Base-by-base conservation (phyloP, 2,888 invertebrate genomes). In the Brachypalpus laphriformis region DNA sequence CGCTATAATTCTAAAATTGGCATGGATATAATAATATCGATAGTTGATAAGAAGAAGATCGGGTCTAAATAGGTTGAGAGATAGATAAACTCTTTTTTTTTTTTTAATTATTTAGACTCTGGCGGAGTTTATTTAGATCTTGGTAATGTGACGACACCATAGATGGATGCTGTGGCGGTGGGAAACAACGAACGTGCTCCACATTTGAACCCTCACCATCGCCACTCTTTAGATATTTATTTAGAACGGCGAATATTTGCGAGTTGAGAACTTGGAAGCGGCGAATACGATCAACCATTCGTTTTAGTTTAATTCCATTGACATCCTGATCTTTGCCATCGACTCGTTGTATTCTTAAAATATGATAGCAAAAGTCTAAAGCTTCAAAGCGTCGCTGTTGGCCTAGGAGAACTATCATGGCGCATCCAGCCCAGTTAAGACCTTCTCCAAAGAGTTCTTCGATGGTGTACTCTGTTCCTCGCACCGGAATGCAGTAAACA, bases 381-480 rank as follows among this genome's bases (percentile, higher is more conserved):
- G 98, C 98, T 91, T 99, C 99, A 92, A 99, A 99, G 80, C 99
- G 93, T 54, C 98, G 93, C 93, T 99, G 98, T 90, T 99, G 99
- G 0, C 98, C 98, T 40, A 99, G 93, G 47, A 99, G 93, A 2
- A 98, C 96, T 86, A 99, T 97, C 94, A 99, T 97, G 9, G 98
- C 96, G 92, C 99, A 98, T 0, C 99, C 99, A 3, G 99, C 99
- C 99, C 99, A 99, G 92, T 99, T 98, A 0, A 99, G 93, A 0
- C 99, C 99, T 92, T 99, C 99, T 7, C 99, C 99, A 93, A 98
- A 99, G 87, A 99, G 93, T 92, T 99, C 98, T 91, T 99, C 99
- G 0, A 99, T 97, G 16, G 98, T 99, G 89, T 97, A 98, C 92
- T 99, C 98, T 0, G 98, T 98, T 87, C 98, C 98, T 3, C 97